Base-by-base conservation (phyloP, 1,140 invertebrate species). In the Aphidius gifuensis region DNA sequence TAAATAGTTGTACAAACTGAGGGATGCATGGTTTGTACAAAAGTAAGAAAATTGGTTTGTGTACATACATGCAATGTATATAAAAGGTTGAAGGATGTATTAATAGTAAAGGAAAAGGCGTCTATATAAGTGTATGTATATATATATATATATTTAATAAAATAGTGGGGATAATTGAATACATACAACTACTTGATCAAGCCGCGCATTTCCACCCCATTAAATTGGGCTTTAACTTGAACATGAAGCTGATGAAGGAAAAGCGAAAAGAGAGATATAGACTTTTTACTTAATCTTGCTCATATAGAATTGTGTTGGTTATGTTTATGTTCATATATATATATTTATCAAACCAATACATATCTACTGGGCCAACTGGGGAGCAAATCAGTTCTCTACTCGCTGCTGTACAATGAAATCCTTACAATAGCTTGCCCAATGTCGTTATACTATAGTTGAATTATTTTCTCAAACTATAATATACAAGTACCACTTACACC, bases 151-250 rank as follows among this genome's bases (percentile, higher is more conserved):
- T 16, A 16, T 16, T 16, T 16, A 16, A 16, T 16, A 16, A 16
- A 16, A 16, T 68, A 71, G 75, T 67, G 75, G 76, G 77, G 78
- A 80, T 81, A 81, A 81, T 81, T 81, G 79, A 80, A 81, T 81
- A 81, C 78, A 81, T 81, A 81, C 78, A 81, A 81, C 76, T 80
- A 81, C 76, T 80, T 79, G 78, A 81, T 80, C 79, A 76, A 75
- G 75, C 75, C 75, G 74, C 72, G 75, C 76, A 72, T 81, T 81
- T 81, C 79, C 76, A 80, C 74, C 75, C 78, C 79, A 81, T 81
- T 81, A 80, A 81, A 80, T 80, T 72, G 74, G 73, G 74, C 77
- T 81, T 78, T 79, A 80, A 78, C 76, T 79, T 70, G 66, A 69
- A 69, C 65, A 60, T 53, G 46, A 55, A 60, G 56, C 54, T 45